Conservation (phyloP, 1,140 invertebrate species). For the Apocrypta bakeri region DNA sequence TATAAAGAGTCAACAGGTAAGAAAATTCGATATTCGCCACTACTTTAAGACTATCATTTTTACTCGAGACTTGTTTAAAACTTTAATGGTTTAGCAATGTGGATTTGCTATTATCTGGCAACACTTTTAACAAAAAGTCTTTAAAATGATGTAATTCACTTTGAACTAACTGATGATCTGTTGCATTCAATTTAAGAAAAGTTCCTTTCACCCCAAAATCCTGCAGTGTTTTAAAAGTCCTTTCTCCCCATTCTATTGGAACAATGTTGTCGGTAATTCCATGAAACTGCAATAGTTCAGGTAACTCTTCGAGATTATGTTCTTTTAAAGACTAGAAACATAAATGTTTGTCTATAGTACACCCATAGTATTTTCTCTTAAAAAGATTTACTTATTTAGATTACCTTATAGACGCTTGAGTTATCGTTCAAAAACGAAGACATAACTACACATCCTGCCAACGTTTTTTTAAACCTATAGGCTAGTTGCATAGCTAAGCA, state of each 20-base stretch:
- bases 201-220: slow-evolving; percentile 73
- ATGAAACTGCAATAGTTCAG: slow-evolving; percentile 69
- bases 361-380: no score
- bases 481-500: slow-evolving; percentile 80
- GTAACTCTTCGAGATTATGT: slow-evolving; percentile 35
- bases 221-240: slow-evolving; percentile 71
- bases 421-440: slow-evolving; percentile 83
- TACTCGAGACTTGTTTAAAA: no score
- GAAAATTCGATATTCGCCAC: not conserved
- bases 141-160: slow-evolving; percentile 67
- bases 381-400: not conserved
- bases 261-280: slow-evolving; percentile 75
- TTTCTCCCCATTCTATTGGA: slow-evolving; percentile 74
- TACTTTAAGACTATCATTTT: no score
- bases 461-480: slow-evolving; percentile 76
- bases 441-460: slow-evolving; percentile 82
- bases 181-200: slow-evolving; percentile 72
- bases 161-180: slow-evolving; percentile 76
- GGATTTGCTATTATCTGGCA: slow-evolving; percentile 39
- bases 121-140: slow-evolving; percentile 54
- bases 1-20: not conserved
- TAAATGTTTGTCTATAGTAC: no score
- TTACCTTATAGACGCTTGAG: slow-evolving; percentile 78
- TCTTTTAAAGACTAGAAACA: slow-evolving; percentile 56
- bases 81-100: no score